These are phyloP conservation scores for Zapornia atra DNA, from an alignment of 2,113 vertebrate genomes.

Conservation along the genomic window DNA sequence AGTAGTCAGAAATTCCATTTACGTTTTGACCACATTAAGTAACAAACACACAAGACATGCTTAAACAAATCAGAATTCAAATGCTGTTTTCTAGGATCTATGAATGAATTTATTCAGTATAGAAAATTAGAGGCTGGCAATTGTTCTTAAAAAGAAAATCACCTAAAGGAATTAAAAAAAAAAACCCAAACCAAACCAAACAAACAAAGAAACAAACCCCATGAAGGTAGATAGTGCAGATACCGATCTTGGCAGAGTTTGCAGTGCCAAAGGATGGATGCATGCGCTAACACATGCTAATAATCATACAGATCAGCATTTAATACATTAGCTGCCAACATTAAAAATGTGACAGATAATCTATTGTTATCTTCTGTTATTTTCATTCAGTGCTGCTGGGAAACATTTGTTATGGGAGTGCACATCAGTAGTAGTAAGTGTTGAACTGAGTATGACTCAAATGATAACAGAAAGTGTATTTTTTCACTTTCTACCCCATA, in stretches of 20 bases:
- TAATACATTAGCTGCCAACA: neutral
- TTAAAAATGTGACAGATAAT: neutral
- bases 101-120: neutral
- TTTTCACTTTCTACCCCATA: neutral
- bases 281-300: neutral
- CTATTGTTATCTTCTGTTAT: neutral
- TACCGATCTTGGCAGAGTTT: neutral
- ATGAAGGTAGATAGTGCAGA: neutral
- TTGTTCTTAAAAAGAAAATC: neutral
- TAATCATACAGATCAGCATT: neutral
- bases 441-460: neutral
- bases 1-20: neutral
- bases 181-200: no score
- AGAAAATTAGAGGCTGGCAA: neutral
- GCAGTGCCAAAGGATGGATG: neutral
- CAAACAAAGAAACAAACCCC: no score
- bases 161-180: neutral
- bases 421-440: rapidly evolving
- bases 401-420: neutral
- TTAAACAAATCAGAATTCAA: neutral
- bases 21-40: neutral
- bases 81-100: neutral
- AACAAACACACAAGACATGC: rapidly evolving
- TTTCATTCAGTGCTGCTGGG: neutral
- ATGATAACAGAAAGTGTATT: neutral